These are phyloP conservation scores for Habropoda laboriosa DNA, from an alignment of 1,140 invertebrate species.

Conservation along the genomic window DNA sequence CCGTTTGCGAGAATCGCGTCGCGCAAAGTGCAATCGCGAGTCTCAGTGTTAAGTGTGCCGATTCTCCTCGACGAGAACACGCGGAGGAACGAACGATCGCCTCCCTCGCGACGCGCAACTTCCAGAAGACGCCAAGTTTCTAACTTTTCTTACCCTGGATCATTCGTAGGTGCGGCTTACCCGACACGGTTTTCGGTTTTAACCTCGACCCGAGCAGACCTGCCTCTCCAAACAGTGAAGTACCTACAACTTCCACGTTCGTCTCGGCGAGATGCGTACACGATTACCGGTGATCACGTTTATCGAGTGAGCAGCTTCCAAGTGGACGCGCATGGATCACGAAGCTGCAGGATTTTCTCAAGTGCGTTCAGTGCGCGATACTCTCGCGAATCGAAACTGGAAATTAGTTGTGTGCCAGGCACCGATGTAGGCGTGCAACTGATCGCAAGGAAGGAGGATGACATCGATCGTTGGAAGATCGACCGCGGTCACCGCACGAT, in stretches of 20 bases:
- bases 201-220: neutral
- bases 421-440: neutral
- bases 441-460: constrained; percentile 14
- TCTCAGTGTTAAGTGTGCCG: neutral
- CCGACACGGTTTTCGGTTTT: neutral
- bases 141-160: constrained; percentile 18
- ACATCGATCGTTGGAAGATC: neutral
- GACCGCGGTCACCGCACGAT: constrained; percentile 28
- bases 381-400: neutral
- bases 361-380: constrained; percentile 35
- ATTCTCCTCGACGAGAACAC: neutral
- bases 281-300: neutral
- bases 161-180: constrained; percentile 37
- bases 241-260: neutral
- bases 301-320: neutral
- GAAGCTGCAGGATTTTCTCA: neutral
- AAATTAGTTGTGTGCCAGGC: neutral
- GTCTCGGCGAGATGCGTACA: neutral
- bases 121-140: neutral
- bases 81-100: constrained; percentile 23
- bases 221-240: constrained; percentile 3
- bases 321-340: neutral
- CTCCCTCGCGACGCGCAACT: constrained; percentile 28
- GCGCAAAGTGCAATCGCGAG: neutral
- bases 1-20: neutral